Base-by-base conservation (phyloP, 2,797 vertebrate genomes). In the Botia kubotai region DNA sequence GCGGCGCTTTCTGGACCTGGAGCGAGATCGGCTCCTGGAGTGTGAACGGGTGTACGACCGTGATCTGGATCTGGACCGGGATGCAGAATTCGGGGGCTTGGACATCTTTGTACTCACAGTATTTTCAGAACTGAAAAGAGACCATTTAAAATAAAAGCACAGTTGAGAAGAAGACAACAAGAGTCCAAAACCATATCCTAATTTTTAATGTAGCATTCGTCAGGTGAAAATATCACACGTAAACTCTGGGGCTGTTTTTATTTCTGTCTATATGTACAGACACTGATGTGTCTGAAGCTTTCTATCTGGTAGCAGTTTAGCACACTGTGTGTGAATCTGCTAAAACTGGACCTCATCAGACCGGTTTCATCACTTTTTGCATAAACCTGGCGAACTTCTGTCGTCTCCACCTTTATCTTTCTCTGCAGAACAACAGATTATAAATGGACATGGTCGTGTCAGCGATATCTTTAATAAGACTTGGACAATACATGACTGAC, bases 11-110 rank as follows among this genome's bases (percentile, higher is more conserved):
- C 97, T 95, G 4, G 97, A 97, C 12, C 97, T 94, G 14, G 97
- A 99, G 4, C 97, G 91, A 0, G 97, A 99, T 8, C 94, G 95
- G 87, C 96, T 98, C 39, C 97, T 93, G 6, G 98, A 97, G 7
- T 94, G 95, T 71, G 98, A 99, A 10, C 97, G 95, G 0, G 97
- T 96, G 89, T 96, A 97, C 23, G 97, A 96, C n/a, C 95, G 88
- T 0, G 97, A 97, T 0, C 94, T 95, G 0, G 97, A 98, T 3
- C 94, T 94, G 72, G 97, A 97, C 6, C 95, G 95, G 66, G 95
- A 95, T 2, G 97, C 97, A 66, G 97, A 97, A 87, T 96, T 96
- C 29, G 94, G 95, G 7, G 94, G 95, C 94, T 98, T 98, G 17
- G 97, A 98, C 97, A 98, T 99, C 89, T 93, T 86, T 88, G 89